These are phyloP conservation scores for Sinosuthora webbiana DNA, from an alignment of 2,113 vertebrate genomes.

Conservation along the genomic window DNA sequence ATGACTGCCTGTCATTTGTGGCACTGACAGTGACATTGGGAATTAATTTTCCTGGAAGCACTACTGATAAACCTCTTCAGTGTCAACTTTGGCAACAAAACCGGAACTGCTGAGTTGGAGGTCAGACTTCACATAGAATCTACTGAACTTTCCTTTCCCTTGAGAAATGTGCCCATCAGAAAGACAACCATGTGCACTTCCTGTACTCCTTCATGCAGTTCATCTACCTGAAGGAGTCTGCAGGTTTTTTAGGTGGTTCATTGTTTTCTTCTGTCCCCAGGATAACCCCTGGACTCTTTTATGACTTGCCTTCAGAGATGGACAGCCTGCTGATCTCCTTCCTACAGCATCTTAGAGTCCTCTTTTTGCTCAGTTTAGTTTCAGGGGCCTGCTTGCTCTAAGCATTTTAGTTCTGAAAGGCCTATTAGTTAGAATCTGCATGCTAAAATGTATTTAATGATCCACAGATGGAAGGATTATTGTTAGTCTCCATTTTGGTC, in stretches of 20 bases:
- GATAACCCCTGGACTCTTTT: background rate
- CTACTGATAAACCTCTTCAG: background rate
- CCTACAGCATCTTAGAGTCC: background rate
- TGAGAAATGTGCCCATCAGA: background rate
- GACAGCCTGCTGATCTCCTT: background rate
- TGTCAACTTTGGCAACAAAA: background rate
- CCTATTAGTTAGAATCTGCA: background rate
- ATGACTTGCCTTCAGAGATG: background rate
- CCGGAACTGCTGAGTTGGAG: background rate
- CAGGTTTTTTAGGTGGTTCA: background rate
- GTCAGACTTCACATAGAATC: background rate
- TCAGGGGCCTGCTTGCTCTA: background rate
- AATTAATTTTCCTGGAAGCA: background rate
- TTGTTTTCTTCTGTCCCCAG: background rate
- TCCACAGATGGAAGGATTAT: background rate
- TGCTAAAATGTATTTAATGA: background rate
- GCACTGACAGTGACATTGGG: background rate
- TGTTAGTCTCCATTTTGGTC: background rate
- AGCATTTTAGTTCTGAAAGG: background rate
- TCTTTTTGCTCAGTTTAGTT: background rate
- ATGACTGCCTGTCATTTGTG: too few relatives aligned
- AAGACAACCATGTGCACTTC: background rate
- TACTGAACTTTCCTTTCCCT: background rate
- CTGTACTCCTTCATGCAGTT: background rate
- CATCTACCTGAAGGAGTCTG: background rate